Base-by-base conservation (phyloP, 2,113 vertebrate species). In the Gymnocephalus cernua region DNA sequence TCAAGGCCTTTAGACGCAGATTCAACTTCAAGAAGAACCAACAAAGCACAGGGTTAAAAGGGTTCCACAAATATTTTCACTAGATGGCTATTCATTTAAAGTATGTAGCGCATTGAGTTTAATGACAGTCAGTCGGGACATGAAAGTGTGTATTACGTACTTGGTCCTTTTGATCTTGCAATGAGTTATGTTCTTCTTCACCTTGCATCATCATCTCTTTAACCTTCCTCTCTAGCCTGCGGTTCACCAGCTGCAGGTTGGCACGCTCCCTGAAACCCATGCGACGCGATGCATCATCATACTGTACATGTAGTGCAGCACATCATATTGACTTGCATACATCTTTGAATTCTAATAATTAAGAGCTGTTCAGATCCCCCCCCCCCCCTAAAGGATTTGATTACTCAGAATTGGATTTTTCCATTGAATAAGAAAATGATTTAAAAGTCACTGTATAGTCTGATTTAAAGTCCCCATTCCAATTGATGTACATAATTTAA, bases 161-260 rank as follows among this genome's bases (percentile, higher is more conserved):
- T 95, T 99, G 98, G 93, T 99, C 97, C 87, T 99, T 99, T 85
- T 99, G 97, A 85, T 99, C 98, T 10, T 96, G 97, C 88, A 99
- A 50, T 0, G 96, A 95, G 83, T 97, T 93, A 72, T 97, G 97
- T 80, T 99, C 98, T 48, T 99, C 98, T 50, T 99, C 98, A 71
- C 97, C 95, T 90, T 99, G 97, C 96, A 99, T 95, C 96, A 97
- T 92, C 94, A 97, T 95, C 88, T 99, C 98, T 91, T 98, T 99
- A 47, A 98, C 97, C 87, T 96, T 99, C 86, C 98, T 96, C 84
- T 99, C 98, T 78, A 99, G 96, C 68, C 97, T 93, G 47, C 98
- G 97, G 91, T 99, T 99, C 79, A 71, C 96, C 82, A 97, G 88
- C 79, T 99, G 98, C 58, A 99, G 95, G 92, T 94, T 97, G 53